Conservation (phyloP, 2,888 invertebrate species). For the Zelleria hepariella region DNA sequence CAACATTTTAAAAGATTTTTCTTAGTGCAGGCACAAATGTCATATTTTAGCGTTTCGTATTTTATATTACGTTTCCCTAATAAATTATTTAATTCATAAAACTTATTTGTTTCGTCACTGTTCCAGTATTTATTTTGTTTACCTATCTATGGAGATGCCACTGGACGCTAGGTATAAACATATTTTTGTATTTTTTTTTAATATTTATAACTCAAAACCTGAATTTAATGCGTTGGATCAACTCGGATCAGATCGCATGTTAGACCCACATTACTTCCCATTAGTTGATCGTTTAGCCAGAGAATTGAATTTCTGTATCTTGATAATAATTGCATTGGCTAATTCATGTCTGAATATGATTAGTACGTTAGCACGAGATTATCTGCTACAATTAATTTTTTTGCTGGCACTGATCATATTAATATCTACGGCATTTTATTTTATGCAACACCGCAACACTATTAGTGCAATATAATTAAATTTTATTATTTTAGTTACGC, state of each 20-base stretch:
- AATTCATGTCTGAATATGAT: slow-evolving; percentile 19
- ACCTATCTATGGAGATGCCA: no score
- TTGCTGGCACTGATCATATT: background rate
- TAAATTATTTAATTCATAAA: no score
- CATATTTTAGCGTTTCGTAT: no score
- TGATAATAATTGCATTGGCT: slow-evolving; percentile 22
- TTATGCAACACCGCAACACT: background rate
- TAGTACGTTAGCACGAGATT: background rate
- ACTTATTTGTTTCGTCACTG: no score
- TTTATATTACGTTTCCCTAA: no score
- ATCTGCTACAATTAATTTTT: background rate
- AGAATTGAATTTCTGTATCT: slow-evolving; percentile 46
- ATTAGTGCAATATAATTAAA: background rate
- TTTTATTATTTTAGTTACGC: no score
- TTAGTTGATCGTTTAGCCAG: slow-evolving; percentile 36
- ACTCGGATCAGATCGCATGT: slow-evolving; percentile 24
- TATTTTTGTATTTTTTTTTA: no score
- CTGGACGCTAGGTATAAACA: no score
- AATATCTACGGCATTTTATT: background rate
- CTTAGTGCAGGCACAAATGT: no score
- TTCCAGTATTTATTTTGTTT: no score
- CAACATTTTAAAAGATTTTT: no score
- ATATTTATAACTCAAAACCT: background rate
- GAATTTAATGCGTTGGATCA: background rate
- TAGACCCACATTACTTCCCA: slow-evolving; percentile 39